Conservation (phyloP, 2,797 vertebrate genomes). For the Tolypeutes matacus region DNA sequence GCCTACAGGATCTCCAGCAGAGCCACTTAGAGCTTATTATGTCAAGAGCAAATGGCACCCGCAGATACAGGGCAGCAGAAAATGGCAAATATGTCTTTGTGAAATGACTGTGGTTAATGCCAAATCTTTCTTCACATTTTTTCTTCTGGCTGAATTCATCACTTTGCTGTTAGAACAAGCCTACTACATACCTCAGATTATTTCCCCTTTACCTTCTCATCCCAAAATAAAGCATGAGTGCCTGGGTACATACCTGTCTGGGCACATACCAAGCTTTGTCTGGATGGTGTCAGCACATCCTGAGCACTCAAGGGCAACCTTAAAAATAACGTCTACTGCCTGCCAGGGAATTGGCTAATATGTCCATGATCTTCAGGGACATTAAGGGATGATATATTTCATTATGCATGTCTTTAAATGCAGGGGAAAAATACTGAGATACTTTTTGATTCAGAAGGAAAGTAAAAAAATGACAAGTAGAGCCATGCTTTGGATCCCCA, state of each 20-base stretch:
- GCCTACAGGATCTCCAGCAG: neutral
- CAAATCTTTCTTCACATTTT: constrained; percentile 16
- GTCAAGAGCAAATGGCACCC: constrained; percentile 57
- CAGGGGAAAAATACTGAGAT: neutral
- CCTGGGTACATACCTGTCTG: constrained; percentile 61
- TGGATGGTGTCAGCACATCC: constrained; percentile 1
- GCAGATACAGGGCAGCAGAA: too few species aligned
- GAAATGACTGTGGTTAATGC: constrained; percentile 74
- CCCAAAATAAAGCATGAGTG: constrained; percentile 42
- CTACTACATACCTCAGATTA: constrained; percentile 7
- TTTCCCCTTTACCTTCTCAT: constrained; percentile 66
- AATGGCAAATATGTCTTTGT: constrained; percentile 39
- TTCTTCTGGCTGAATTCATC: constrained; percentile 70
- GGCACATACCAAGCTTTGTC: constrained; percentile 13
- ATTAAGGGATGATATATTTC: constrained; percentile 49
- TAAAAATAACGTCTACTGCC: neutral
- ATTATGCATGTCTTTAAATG: constrained; percentile 63
- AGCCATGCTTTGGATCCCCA: neutral
- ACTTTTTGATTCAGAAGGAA: neutral
- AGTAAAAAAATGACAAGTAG: neutral
- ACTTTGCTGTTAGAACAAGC: constrained; percentile 56
- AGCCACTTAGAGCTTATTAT: neutral
- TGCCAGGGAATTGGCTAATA: constrained; percentile 5
- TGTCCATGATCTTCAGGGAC: constrained; percentile 7
- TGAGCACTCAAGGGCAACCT: constrained; percentile 30